Conservation (phyloP, 2,113 vertebrate species). For the Athene cunicularia region DNA sequence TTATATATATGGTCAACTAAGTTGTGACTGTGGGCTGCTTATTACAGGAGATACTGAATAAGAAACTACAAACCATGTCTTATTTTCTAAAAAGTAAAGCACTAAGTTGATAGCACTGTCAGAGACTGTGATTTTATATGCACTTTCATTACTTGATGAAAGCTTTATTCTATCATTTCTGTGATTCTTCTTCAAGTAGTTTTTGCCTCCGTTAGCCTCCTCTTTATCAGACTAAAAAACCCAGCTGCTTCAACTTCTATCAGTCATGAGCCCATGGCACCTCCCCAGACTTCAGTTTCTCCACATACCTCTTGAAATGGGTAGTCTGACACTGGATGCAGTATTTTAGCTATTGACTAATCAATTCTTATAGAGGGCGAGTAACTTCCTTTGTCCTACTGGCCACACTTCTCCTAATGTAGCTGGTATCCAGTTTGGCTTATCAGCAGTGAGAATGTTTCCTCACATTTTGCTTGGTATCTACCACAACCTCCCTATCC, state of each 20-base stretch:
- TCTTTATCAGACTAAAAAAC: background rate
- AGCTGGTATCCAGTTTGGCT: rapidly evolving
- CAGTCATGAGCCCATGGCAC: background rate
- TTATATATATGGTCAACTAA: background rate
- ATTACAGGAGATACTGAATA: background rate
- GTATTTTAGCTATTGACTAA: background rate
- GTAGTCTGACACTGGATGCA: background rate
- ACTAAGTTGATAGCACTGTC: background rate
- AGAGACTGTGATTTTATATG: background rate
- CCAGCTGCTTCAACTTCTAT: background rate
- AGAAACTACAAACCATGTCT: background rate
- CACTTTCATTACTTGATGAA: background rate
- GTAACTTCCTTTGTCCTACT: background rate
- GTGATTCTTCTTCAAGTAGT: background rate
- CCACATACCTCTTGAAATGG: background rate
- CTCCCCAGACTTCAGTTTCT: background rate
- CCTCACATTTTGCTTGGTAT: background rate
- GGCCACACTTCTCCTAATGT: background rate
- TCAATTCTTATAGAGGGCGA: background rate
- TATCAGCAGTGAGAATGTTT: background rate
- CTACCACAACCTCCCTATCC: background rate
- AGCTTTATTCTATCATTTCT: background rate
- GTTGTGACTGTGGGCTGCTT: background rate
- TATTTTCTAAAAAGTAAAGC: background rate
- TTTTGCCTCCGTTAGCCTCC: background rate